Conservation (phyloP, 92 coral and sea anemone genomes). For the Heteractis magnifica region DNA sequence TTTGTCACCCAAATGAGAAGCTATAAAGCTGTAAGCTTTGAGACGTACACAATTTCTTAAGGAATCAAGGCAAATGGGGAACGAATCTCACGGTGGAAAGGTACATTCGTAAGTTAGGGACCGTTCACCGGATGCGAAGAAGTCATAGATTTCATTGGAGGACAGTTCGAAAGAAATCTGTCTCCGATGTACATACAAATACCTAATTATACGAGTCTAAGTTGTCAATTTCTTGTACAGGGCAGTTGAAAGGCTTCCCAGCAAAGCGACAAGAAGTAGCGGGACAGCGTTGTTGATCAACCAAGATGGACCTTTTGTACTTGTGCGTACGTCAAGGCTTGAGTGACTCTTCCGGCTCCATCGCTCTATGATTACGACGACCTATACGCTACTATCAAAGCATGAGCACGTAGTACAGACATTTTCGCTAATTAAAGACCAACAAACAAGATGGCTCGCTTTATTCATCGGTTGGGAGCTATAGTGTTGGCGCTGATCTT, state of each 20-base stretch:
- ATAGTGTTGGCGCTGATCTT: conserved; percentile 11
- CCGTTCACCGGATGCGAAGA: conserved; percentile 15
- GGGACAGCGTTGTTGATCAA: not conserved
- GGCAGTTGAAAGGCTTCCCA: not conserved
- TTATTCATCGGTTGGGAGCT: conserved; percentile 9
- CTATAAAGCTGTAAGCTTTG: not conserved
- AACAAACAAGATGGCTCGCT: conserved; percentile 4
- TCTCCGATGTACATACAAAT: not conserved
- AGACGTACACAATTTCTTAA: not conserved
- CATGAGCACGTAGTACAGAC: conserved; percentile 1
- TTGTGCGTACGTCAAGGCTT: conserved; percentile 8
- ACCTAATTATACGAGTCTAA: not conserved
- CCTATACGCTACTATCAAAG: not conserved
- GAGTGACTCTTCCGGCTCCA: conserved; percentile 35
- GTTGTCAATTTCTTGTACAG: conserved; percentile 17
- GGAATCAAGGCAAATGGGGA: not conserved
- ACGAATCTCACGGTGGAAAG: not conserved
- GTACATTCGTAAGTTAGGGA: conserved; percentile 9
- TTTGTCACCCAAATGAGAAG: not conserved
- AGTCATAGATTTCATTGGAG: not conserved
- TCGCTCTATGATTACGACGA: conserved; percentile 24
- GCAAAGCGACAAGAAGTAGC: not conserved
- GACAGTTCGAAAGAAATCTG: conserved; percentile 1
- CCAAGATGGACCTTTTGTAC: not conserved
- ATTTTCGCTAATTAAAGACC: not conserved